Percentiles rank a stretch among this genome's conserved stretches.
These are phyloP conservation scores for Cephus nigrinus DNA, from an alignment of 2,888 invertebrate genomes.

Conservation along the genomic window DNA sequence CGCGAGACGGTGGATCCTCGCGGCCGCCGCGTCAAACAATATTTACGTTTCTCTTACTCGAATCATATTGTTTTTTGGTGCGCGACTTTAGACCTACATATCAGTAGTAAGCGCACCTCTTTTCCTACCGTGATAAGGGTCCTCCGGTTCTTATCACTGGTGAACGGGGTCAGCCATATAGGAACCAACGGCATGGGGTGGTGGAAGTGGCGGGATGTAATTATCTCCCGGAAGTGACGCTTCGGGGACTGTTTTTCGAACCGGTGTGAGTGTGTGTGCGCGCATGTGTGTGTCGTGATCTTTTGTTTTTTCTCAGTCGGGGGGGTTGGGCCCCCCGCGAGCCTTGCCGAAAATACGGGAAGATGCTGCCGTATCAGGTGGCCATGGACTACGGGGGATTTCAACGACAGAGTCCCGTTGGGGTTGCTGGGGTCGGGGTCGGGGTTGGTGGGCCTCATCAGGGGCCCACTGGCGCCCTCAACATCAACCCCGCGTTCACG, in stretches of 20 bases:
- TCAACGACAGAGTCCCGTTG: slow-evolving; percentile 68
- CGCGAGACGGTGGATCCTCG: slow-evolving; percentile 22
- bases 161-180: not conserved
- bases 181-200: not conserved
- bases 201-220: not conserved
- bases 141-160: not conserved
- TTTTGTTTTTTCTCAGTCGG: not conserved
- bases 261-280: not conserved
- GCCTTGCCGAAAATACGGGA: slow-evolving; percentile 13
- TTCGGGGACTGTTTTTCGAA: not conserved
- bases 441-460: slow-evolving; percentile 75
- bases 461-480: slow-evolving; percentile 81
- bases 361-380: slow-evolving; percentile 89
- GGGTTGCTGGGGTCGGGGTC: slow-evolving; percentile 57
- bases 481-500: slow-evolving; percentile 84
- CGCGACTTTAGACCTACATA: not conserved
- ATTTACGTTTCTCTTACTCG: not conserved
- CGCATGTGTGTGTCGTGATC: not conserved
- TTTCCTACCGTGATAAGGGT: not conserved
- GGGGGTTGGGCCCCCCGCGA: not conserved
- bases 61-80: not conserved
- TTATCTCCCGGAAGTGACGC: not conserved
- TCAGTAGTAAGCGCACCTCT: not conserved
- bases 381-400: slow-evolving; percentile 78
- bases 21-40: not conserved